Base-by-base conservation (phyloP, 2,888 invertebrate genomes). In the Trachelus tabidus region DNA sequence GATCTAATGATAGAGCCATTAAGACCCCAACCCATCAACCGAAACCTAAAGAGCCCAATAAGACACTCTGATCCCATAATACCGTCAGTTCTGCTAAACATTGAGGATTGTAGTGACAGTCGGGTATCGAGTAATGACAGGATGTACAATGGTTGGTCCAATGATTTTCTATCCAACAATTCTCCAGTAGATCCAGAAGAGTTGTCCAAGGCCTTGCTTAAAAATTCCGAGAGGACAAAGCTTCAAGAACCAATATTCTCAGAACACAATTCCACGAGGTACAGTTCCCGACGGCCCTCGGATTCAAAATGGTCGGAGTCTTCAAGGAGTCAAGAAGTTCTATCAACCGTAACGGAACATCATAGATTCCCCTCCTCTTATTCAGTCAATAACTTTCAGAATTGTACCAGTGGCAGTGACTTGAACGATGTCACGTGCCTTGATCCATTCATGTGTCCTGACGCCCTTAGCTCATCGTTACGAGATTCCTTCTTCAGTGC, bases 241-340 rank as follows among this genome's bases (percentile, higher is more conserved):
- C 79, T 86, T 31, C 0, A 90, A 88, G 68, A 86, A 87, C 85
- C 87, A 0, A 85, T 86, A 34, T 91, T 91, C 76, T 81, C 85
- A 1, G 90, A 91, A 73, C 90, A 90, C 79, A 88, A 89, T 40
- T 88, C 88, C 34, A 78, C 78, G 2, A 80, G 84, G 40, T 90
- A 89, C 82, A 90, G 87, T 76, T 91, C 91, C 0, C 82, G 90
- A 35, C 83, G 90, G 68, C 90, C 91, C 3, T 90, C 91, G 0
- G 90, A 91, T 71, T 89, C 90, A 0, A 86, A 86, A 15, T 91
- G 91, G 91, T 91, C 90, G 12, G 91, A 91, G 73, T 90, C 90
- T 0, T 91, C 91, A 1, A 85, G 90, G 37, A 91, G 91, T 69
- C 91, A 91, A 35, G 91, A 91, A 77, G 75, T 90, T 9, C 81